Evolutionary conservation across 2,797 vertebrate species (phyloP).

Genomic region (Crenichthys baileyi): DNA sequence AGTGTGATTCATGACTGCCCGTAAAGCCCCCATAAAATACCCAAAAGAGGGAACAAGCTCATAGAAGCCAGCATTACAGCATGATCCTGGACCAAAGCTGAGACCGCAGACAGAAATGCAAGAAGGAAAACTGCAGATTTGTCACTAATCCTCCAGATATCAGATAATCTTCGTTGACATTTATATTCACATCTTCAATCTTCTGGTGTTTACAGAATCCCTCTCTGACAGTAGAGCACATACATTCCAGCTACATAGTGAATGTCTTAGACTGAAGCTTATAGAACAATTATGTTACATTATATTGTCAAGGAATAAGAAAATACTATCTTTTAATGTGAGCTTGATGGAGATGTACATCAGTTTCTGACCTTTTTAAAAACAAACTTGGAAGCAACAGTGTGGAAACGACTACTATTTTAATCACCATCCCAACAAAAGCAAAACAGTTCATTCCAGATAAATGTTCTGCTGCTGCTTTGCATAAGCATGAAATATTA

Average conservation of each 20-base stretch:
- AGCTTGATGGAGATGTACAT: not conserved
- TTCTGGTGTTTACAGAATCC: slow-evolving; percentile 8
- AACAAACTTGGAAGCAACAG: not conserved
- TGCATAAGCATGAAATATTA: slow-evolving; percentile 15
- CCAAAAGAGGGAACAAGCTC: slow-evolving; percentile 49
- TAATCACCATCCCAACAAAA: not conserved
- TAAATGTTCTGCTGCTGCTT: slow-evolving; percentile 1
- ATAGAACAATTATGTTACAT: not conserved
- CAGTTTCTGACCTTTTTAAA: slow-evolving; percentile 3
- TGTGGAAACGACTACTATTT: not conserved
- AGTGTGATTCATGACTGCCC: slow-evolving; percentile 64
- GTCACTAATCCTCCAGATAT: slow-evolving; percentile 40
- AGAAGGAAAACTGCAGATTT: slow-evolving; percentile 16
- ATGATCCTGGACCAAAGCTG: slow-evolving; percentile 32
- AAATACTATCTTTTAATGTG: not conserved
- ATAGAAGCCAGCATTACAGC: slow-evolving; percentile 31
- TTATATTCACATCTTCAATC: slow-evolving; percentile 46
- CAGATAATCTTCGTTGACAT: slow-evolving; percentile 45
- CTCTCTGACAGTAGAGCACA: slow-evolving; percentile 6
- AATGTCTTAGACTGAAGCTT: not conserved
- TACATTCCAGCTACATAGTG: not conserved
- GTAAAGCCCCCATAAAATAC: slow-evolving; percentile 60
- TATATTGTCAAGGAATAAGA: not conserved
- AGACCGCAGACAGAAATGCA: slow-evolving; percentile 38
- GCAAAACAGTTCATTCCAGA: not conserved